Evolutionary conservation across 2,888 invertebrate genomes (phyloP).

Genomic region (Ennomos fuscantarius): DNA sequence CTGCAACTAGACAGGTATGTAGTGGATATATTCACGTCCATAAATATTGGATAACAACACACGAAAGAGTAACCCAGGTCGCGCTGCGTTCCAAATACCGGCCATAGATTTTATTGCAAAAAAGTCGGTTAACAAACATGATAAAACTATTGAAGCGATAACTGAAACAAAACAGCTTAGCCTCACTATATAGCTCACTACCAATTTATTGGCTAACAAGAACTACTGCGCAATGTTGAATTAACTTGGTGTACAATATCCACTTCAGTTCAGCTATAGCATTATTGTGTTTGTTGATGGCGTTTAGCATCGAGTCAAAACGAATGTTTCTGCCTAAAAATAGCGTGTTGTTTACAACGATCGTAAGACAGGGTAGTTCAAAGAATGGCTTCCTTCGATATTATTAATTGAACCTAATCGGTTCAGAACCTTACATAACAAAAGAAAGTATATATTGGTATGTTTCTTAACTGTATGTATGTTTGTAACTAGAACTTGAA

Average conservation of each 20-base stretch:
- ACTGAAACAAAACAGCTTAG: slow-evolving; percentile 15
- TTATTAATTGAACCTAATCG: too few relatives aligned
- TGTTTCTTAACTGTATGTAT: too few relatives aligned
- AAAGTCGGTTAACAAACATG: slow-evolving; percentile 25
- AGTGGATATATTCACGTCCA: slow-evolving; percentile 11
- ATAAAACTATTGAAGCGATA: slow-evolving; percentile 25
- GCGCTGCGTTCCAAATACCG: slow-evolving; percentile 23
- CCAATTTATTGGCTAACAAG: slow-evolving; percentile 12
- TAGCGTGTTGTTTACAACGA: too few relatives aligned
- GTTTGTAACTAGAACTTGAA: too few relatives aligned
- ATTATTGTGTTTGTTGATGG: too few relatives aligned
- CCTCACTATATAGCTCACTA: neutral
- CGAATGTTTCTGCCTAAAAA: too few relatives aligned
- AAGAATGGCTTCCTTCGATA: too few relatives aligned
- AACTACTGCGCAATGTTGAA: neutral
- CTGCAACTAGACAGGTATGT: slow-evolving; percentile 37
- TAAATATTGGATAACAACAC: slow-evolving; percentile 28
- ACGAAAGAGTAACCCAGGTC: slow-evolving; percentile 41
- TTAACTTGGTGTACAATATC: slow-evolving; percentile 4
- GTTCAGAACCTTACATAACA: too few relatives aligned
- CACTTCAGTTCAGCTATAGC: neutral
- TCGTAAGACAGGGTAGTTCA: too few relatives aligned
- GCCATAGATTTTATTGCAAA: slow-evolving; percentile 12
- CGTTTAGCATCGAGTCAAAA: too few relatives aligned
- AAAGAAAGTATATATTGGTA: too few relatives aligned